Evolutionary conservation across 1,140 invertebrate genomes (phyloP).

Genomic region (Nephila pilipes): DNA sequence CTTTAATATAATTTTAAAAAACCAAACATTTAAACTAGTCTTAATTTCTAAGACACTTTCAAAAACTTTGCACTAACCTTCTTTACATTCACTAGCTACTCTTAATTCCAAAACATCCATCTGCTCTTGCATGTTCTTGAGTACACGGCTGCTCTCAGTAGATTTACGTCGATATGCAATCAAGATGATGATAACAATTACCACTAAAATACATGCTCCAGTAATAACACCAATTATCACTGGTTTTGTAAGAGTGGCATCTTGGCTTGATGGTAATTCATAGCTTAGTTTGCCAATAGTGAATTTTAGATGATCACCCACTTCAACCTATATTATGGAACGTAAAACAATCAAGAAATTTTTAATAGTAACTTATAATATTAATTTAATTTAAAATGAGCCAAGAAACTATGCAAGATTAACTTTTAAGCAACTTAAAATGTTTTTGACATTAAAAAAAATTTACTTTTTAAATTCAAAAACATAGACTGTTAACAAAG

Average conservation of each 20-base stretch:
- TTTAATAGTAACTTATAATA: too few species aligned
- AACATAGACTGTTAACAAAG: too few species aligned
- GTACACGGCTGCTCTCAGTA: slow-evolving; percentile 96
- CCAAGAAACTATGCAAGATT: too few species aligned
- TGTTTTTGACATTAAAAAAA: too few species aligned
- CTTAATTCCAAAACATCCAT: slow-evolving; percentile 99
- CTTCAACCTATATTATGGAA: slow-evolving; percentile 79
- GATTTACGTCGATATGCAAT: slow-evolving; percentile 97
- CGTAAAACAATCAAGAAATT: neutral
- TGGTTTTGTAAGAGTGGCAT: slow-evolving; percentile 87
- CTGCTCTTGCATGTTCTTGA: slow-evolving; percentile 99
- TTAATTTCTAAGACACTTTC: neutral
- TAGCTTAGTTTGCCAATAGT: slow-evolving; percentile 96
- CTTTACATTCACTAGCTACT: slow-evolving; percentile 81
- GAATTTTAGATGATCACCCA: slow-evolving; percentile 90
- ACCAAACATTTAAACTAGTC: too few species aligned
- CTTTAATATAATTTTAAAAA: too few species aligned
- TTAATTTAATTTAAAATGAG: too few species aligned
- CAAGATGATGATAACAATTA: slow-evolving; percentile 89
- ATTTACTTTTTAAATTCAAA: too few species aligned
- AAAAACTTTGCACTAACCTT: slow-evolving; percentile 41
- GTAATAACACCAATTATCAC: slow-evolving; percentile 90
- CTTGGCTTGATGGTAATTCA: slow-evolving; percentile 89
- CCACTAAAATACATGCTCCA: slow-evolving; percentile 84
- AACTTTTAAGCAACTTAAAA: too few species aligned